phyloP scores from a whole-genome alignment of 1,140 invertebrate species.

The Forficula auricularia region DNA sequence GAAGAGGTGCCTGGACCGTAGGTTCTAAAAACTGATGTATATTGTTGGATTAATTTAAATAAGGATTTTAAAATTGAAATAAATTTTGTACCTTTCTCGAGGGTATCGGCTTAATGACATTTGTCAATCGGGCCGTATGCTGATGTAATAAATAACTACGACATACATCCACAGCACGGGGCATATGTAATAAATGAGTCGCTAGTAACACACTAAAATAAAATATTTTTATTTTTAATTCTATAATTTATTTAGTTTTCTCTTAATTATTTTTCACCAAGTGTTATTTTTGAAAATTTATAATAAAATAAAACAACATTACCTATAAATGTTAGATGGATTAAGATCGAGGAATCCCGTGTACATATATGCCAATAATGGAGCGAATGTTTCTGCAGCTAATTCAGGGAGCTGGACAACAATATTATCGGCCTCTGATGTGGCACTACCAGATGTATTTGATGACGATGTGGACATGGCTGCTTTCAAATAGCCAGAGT shows the following conservation, averaged over 20 bases:
- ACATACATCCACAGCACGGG: constrained; percentile 49
- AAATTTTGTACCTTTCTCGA: constrained; percentile 21
- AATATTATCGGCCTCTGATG: too few relatives aligned
- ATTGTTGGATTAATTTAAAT: too few relatives aligned
- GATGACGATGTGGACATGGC: too few relatives aligned
- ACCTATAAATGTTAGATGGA: constrained; percentile 47
- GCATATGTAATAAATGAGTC: constrained; percentile 58
- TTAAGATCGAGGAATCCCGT: constrained; percentile 52
- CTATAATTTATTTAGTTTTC: neutral
- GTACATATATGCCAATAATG: constrained; percentile 57
- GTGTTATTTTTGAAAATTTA: neutral
- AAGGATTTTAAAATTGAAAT: too few relatives aligned
- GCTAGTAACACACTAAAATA: constrained; percentile 38
- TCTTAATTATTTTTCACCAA: neutral
- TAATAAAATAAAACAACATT: too few relatives aligned
- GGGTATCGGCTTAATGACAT: constrained; percentile 28
- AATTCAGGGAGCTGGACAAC: too few relatives aligned
- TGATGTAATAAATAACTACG: constrained; percentile 13
- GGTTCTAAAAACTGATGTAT: constrained; percentile 9
- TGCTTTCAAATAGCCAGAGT: constrained; percentile 50
- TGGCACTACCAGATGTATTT: too few relatives aligned
- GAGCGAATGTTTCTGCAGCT: constrained; percentile 46
- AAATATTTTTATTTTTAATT: neutral
- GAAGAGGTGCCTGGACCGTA: constrained; percentile 17
- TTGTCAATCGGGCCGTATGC: constrained; percentile 9